Conservation (phyloP, 2,888 invertebrate species). For the Proisotoma minuta region DNA sequence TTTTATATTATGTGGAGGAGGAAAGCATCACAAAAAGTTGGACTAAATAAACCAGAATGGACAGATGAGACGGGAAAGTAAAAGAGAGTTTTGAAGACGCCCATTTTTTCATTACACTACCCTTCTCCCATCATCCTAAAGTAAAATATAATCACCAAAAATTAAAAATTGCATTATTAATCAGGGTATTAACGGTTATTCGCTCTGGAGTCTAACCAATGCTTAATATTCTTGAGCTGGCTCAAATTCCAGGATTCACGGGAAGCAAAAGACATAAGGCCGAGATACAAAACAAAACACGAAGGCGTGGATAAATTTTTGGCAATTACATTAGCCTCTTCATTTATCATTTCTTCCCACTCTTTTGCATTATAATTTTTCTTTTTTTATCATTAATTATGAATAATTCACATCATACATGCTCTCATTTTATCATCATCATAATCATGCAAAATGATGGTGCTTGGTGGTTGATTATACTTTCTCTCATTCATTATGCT, state of each 20-base stretch:
- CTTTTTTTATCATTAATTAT: conserved; percentile 23
- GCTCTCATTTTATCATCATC: too few relatives aligned
- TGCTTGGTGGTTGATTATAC: too few relatives aligned
- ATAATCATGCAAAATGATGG: too few relatives aligned
- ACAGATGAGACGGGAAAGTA: conserved; percentile 3
- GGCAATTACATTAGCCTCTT: conserved; percentile 16
- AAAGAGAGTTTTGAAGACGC: background rate
- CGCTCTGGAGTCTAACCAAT: background rate
- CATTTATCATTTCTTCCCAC: conserved; percentile 18
- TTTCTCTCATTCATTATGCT: too few relatives aligned
- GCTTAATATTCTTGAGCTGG: background rate
- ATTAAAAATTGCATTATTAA: conserved; percentile 48
- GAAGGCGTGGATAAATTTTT: conserved; percentile 5
- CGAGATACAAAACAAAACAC: background rate
- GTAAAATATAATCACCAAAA: conserved; percentile 44
- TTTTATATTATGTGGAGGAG: too few relatives aligned
- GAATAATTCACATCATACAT: too few relatives aligned
- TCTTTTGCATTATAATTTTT: conserved; percentile 28
- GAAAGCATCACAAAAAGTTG: conserved; percentile 15
- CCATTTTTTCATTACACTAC: conserved; percentile 16
- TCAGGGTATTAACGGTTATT: conserved; percentile 18
- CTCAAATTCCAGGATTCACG: background rate
- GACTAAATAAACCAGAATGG: conserved; percentile 16
- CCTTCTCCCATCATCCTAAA: conserved; percentile 5
- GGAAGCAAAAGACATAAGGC: background rate